Base-by-base conservation (phyloP, 2,888 invertebrate species). In the Caenorhabditis auriculariae region DNA sequence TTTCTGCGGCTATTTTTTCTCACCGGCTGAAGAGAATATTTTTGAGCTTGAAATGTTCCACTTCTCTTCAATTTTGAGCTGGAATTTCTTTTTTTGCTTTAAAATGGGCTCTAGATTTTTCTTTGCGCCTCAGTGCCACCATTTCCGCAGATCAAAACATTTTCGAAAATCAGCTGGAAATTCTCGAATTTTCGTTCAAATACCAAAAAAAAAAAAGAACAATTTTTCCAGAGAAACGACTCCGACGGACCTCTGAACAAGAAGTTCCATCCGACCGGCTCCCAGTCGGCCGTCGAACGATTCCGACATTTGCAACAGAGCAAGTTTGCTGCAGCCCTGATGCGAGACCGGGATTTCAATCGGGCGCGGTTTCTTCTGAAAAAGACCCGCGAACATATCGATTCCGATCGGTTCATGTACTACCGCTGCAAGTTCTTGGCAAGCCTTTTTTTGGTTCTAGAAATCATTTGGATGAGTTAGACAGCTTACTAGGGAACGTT, bases 341-440 rank as follows among this genome's bases (percentile, higher is more conserved):
- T 63, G 26, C 28, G 45, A n/a, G 57, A 63, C 26, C 51, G 59
- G 21, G 75, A 76, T 32, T 76, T 70, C 54, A 50, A 62, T 27
- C 60, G 76, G 51, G 83, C 84, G 35, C 83, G 82, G 9, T 90
- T 91, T 0, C 88, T 88, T 84, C 45, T 79, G 12, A 57, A 59
- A 21, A 63, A 60, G 29, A 62, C 63, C 4, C 44, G 57, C 23
- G 42, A 60, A 6, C 35, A 48, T 15, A 62, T 76, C 47, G 74
- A 87, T 66, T 83, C 91, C 46, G 95, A 96, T 86, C 92, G 91
- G 0, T 96, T 89, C 81, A 76, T 83, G 32, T 73, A 83, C 23
- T 85, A 83, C 69, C 72, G 84, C 81, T 84, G 57, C 69, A 79
- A 83, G 52, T 57, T 54, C 39, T 43, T 62, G 57, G 69, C 53